Evolutionary conservation across 2,888 invertebrate genomes (phyloP).

Genomic region (Drosophila anceps): DNA sequence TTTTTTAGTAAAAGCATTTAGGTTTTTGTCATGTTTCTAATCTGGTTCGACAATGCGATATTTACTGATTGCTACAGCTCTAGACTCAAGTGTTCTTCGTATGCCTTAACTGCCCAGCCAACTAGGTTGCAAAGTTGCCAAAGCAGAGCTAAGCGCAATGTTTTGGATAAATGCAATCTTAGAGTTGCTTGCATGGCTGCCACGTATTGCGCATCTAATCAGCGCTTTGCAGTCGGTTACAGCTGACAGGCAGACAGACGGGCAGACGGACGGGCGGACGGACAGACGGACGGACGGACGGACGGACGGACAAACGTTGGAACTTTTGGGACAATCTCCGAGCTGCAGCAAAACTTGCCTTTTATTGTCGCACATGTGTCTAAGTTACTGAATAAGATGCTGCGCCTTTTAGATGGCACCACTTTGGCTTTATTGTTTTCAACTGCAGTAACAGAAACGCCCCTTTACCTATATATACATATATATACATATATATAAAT

Average conservation of each 20-base stretch:
- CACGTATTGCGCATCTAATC: slow-evolving; percentile 44
- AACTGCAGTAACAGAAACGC: slow-evolving; percentile 4
- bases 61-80: slow-evolving; percentile 8
- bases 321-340: slow-evolving; percentile 15
- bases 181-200: slow-evolving; percentile 22
- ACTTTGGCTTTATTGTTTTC: slow-evolving; percentile 36
- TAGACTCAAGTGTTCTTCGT: background rate
- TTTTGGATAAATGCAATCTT: slow-evolving; percentile 44
- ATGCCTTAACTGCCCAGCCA: background rate
- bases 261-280: background rate
- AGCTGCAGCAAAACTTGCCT: slow-evolving; percentile 22
- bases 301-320: background rate
- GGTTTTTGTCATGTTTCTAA: background rate
- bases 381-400: slow-evolving; percentile 17
- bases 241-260: slow-evolving; percentile 15
- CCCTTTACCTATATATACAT: too few relatives aligned
- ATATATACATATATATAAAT: too few relatives aligned
- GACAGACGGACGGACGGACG: background rate
- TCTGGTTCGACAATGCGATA: background rate
- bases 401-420: slow-evolving; percentile 20
- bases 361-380: slow-evolving; percentile 47
- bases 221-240: slow-evolving; percentile 27
- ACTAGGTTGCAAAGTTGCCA: slow-evolving; percentile 8
- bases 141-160: slow-evolving; percentile 30
- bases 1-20: background rate